These are phyloP conservation scores for Meleagris gallopavo DNA, from an alignment of 2,113 vertebrate genomes.

Conservation along the genomic window DNA sequence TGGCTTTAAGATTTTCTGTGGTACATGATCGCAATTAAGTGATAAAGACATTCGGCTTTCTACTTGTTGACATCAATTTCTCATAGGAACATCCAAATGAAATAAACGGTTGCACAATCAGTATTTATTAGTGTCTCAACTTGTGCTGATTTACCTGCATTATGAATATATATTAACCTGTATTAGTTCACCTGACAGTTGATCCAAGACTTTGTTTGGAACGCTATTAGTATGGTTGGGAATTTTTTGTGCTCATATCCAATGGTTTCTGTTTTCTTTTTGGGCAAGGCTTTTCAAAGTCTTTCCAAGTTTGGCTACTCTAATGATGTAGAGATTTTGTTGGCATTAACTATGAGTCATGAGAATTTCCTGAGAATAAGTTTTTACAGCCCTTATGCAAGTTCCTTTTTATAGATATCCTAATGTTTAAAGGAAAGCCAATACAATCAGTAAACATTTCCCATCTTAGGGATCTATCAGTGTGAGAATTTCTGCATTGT, in stretches of 20 bases:
- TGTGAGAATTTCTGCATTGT: not conserved
- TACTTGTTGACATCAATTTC: not conserved
- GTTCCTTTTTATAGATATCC: not conserved
- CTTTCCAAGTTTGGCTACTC: not conserved
- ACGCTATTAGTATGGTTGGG: not conserved
- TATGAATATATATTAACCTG: not conserved
- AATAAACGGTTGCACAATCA: not conserved
- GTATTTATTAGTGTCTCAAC: not conserved
- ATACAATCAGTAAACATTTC: not conserved
- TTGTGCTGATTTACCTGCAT: not conserved
- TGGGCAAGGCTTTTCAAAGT: not conserved
- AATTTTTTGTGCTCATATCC: not conserved
- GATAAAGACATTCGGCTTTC: not conserved
- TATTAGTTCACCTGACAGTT: not conserved
- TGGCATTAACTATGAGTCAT: not conserved
- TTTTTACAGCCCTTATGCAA: not conserved
- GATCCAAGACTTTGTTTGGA: not conserved
- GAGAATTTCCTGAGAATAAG: conserved; percentile 22
- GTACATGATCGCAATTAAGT: not conserved
- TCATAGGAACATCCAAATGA: not conserved
- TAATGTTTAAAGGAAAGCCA: not conserved
- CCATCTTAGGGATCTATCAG: not conserved
- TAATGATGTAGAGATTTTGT: not conserved
- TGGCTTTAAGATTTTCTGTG: not conserved
- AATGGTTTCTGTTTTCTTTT: not conserved